A percentile compares a stretch with the other conserved stretches of the same genome.
These are phyloP conservation scores for Ooceraea biroi DNA, from an alignment of 1,140 invertebrate genomes.

Conservation along the genomic window DNA sequence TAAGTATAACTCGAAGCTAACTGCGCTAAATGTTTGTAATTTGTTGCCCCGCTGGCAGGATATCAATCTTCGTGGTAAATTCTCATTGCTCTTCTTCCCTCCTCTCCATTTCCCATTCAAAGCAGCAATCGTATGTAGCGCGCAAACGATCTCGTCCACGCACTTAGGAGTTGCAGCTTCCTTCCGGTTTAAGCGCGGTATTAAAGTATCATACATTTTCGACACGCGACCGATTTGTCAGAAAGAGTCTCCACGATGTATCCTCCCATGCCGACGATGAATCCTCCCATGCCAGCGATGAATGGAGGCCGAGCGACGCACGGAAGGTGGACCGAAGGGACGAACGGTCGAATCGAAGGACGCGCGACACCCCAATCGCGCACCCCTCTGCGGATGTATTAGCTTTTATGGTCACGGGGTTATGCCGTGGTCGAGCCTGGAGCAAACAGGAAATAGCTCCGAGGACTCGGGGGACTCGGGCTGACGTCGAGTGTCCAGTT, in stretches of 20 bases:
- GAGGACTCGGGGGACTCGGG: slow-evolving; percentile 69
- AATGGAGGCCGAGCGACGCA: not conserved
- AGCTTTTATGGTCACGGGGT: slow-evolving; percentile 82
- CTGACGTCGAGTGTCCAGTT: slow-evolving; percentile 75
- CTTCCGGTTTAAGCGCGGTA: slow-evolving; percentile 69
- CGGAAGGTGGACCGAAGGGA: not conserved
- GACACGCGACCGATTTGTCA: slow-evolving; percentile 86
- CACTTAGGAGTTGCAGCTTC: slow-evolving; percentile 65
- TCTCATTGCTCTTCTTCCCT: not conserved
- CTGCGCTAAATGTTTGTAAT: not conserved
- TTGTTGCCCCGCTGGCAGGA: not conserved
- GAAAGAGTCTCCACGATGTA: slow-evolving; percentile 63
- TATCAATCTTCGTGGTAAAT: slow-evolving; percentile 9
- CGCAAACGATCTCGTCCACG: slow-evolving; percentile 14
- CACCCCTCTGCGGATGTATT: slow-evolving; percentile 83
- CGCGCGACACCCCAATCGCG: slow-evolving; percentile 66
- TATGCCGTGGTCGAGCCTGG: slow-evolving; percentile 59
- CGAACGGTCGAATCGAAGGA: slow-evolving; percentile 44
- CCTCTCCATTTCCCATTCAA: slow-evolving; percentile 16
- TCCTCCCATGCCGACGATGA: slow-evolving; percentile 44
- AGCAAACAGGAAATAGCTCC: slow-evolving; percentile 84
- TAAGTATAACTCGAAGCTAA: not conserved
- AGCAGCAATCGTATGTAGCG: not conserved
- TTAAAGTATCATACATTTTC: slow-evolving; percentile 49
- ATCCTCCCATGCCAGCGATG: slow-evolving; percentile 39